Evolutionary conservation across 2,797 vertebrate genomes (phyloP).

Genomic region (Aldrovandia affinis): DNA sequence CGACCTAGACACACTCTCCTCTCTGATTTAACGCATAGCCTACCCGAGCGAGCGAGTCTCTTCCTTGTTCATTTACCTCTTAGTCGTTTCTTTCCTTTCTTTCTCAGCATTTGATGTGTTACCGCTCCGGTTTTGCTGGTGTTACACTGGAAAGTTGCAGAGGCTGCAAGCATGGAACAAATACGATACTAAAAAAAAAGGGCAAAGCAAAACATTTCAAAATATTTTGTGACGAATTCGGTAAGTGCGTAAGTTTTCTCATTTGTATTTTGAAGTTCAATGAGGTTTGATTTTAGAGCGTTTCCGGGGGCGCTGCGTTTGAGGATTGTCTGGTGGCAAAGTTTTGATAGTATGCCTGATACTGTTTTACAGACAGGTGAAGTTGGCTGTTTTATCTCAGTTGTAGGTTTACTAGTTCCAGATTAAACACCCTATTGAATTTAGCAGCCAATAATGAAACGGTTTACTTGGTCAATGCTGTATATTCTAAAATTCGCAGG

Average conservation of each 20-base stretch:
- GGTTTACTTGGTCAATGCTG: not conserved
- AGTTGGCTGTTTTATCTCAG: not conserved
- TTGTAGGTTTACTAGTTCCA: not conserved
- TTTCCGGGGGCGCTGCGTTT: not conserved
- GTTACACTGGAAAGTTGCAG: not conserved
- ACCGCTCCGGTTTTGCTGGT: not conserved
- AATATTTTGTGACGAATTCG: not conserved
- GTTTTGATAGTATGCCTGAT: not conserved
- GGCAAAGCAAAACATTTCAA: not conserved
- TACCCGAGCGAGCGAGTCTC: not conserved
- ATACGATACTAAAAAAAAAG: not conserved
- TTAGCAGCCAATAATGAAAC: not conserved
- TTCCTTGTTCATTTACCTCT: not conserved
- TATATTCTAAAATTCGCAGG: not conserved
- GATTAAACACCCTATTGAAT: not conserved
- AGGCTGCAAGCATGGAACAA: not conserved
- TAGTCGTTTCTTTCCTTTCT: not conserved
- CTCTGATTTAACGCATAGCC: slow-evolving; percentile 4
- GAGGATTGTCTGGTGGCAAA: not conserved
- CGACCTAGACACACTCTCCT: not conserved
- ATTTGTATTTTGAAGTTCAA: not conserved
- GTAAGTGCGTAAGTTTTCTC: slow-evolving; percentile 2
- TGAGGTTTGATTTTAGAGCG: not conserved
- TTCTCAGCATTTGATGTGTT: not conserved
- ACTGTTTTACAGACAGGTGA: not conserved